Conservation (phyloP, 2,797 vertebrate species). For the Chelonia mydas region DNA sequence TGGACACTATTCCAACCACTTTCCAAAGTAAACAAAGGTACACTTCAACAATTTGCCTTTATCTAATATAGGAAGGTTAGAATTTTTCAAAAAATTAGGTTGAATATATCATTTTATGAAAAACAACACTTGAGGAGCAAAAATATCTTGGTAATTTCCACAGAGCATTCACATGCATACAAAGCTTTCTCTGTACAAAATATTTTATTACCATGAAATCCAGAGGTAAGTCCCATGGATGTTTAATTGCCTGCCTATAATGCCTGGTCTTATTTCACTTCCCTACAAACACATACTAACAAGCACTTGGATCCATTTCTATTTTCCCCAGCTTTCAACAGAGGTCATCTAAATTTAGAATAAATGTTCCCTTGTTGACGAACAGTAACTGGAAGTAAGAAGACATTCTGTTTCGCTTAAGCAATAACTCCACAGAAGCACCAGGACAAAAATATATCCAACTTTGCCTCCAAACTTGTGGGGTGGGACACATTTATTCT, state of each 20-base stretch:
- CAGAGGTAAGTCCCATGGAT: conserved; percentile 45
- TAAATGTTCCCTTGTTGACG: conserved; percentile 71
- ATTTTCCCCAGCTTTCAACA: conserved; percentile 63
- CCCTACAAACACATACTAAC: conserved; percentile 57
- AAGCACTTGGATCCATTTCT: conserved; percentile 67
- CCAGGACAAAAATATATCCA: not conserved
- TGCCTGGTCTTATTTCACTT: conserved; percentile 54
- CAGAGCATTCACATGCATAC: conserved; percentile 19
- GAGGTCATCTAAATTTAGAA: conserved; percentile 79
- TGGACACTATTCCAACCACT: not conserved
- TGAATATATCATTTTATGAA: conserved; percentile 43
- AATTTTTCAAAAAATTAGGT: conserved; percentile 16
- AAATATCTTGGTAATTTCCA: conserved; percentile 54
- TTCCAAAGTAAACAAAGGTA: conserved; percentile 35
- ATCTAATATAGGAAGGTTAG: not conserved
- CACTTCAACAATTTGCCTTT: conserved; percentile 11
- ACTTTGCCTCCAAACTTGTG: not conserved
- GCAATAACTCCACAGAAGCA: conserved; percentile 42
- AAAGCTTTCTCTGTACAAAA: conserved; percentile 62
- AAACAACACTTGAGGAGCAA: conserved; percentile 53
- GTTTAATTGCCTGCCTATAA: conserved; percentile 51
- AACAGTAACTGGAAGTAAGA: conserved; percentile 69
- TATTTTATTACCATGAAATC: conserved; percentile 52
- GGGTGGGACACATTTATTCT: not conserved
- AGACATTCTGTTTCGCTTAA: conserved; percentile 64